Base-by-base conservation (phyloP, 2,797 vertebrate genomes). In the Euthynnus affinis region DNA sequence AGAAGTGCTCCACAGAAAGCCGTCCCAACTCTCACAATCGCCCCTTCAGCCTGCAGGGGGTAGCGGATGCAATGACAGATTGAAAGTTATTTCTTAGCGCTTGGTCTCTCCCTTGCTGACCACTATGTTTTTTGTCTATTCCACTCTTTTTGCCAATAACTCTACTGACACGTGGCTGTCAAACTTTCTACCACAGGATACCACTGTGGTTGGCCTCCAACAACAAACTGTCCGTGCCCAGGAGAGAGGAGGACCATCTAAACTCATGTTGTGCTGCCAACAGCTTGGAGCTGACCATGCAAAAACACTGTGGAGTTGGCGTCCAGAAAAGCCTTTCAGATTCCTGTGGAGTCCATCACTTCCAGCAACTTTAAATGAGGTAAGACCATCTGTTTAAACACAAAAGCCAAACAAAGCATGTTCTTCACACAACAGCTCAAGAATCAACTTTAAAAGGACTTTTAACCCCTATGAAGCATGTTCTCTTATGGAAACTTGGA, bases 311-410 rank as follows among this genome's bases (percentile, higher is more conserved):
- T 65, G 23, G 52, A 40, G 20, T 60, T 80, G 58, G 83, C 55
- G 79, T 87, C 65, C 60, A 78, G 71, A 67, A 59, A 59, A 68
- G 37, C 23, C 51, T 58, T 78, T 81, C n/a, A 53, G 72, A 74
- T 34, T 86, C 76, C 74, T 23, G 68, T 55, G 59, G 62, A 73
- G 72, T 75, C 59, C 17, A 42, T 52, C 44, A 65, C 74, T 84
- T 71, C 23, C 51, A 73, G 44, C 13, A 74, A 74, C 80, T 89
- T 88, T 71, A 87, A 87, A 78, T 74, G 73, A 91, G 81, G 37
- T 34, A 40, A n/a, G 3, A 70, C 83, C 74, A 87, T 90, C 88
- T 89, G 86, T 78, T 80, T 69, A 61, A 80, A 80, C 29, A 72
- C 63, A 74, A 82, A 62, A 63, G 61, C 76, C 83, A 75, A 78